Evolutionary conservation across 2,888 invertebrate species (phyloP).

Genomic region (Myathropa florea): DNA sequence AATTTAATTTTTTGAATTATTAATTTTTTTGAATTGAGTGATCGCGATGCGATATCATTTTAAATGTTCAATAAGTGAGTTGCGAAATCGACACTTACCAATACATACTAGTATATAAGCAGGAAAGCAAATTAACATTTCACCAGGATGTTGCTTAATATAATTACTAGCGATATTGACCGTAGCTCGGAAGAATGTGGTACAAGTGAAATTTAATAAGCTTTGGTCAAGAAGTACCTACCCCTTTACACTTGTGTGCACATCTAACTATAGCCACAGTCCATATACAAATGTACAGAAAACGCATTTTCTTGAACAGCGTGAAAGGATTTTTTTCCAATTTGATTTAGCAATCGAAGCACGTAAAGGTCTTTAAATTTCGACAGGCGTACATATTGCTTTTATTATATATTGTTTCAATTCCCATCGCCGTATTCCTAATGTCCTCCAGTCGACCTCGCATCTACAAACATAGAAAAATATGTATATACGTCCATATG

Average conservation of each 20-base stretch:
- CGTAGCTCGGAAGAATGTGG: too few species aligned
- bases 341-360: conserved; percentile 45
- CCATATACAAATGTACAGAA: background rate
- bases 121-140: too few species aligned
- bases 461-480: background rate
- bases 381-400: conserved; percentile 68
- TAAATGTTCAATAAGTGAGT: too few species aligned
- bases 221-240: too few species aligned
- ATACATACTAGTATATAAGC: too few species aligned
- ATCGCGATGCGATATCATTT: too few species aligned
- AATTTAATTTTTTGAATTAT: too few species aligned
- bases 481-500: background rate
- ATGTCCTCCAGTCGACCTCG: conserved; percentile 18
- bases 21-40: too few species aligned
- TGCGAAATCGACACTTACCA: too few species aligned
- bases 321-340: background rate
- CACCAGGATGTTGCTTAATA: too few species aligned
- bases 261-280: background rate
- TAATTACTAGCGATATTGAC: too few species aligned
- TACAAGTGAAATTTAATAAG: background rate
- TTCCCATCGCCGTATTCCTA: conserved; percentile 39
- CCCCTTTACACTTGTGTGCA: too few species aligned
- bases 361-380: conserved; percentile 68
- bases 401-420: conserved; percentile 59
- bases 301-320: background rate